A percentile compares a stretch with the other conserved stretches of the same genome.
These are phyloP conservation scores for Olivierus martensii DNA, from an alignment of 1,140 invertebrate species.

Conservation along the genomic window DNA sequence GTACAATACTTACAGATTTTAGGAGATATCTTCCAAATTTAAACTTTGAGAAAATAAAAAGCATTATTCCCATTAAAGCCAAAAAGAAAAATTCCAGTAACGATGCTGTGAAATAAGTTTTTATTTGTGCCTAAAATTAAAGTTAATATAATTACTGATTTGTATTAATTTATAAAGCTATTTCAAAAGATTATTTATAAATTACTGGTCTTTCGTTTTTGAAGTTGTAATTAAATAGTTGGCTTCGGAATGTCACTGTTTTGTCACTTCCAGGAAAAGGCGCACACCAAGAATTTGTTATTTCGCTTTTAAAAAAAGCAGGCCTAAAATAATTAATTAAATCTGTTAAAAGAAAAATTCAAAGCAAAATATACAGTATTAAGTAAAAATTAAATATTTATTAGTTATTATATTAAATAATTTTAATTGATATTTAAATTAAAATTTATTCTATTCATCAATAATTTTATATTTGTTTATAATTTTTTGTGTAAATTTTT, in stretches of 20 bases:
- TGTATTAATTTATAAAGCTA: background rate
- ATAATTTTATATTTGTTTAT: no score
- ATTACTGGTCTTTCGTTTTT: constrained; percentile 49
- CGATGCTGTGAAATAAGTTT: constrained; percentile 19
- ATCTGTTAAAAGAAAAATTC: no score
- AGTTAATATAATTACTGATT: no score
- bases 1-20: constrained; percentile 42
- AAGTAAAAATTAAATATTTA: no score
- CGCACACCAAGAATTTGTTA: constrained; percentile 49
- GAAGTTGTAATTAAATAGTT: constrained; percentile 51
- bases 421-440: no score
- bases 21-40: constrained; percentile 46
- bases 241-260: constrained; percentile 57
- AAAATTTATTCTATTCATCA: no score
- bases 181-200: background rate
- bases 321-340: constrained; percentile 33
- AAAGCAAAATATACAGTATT: no score
- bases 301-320: constrained; percentile 43
- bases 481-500: no score
- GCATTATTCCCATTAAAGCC: constrained; percentile 42
- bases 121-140: constrained; percentile 32
- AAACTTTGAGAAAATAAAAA: constrained; percentile 49
- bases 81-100: constrained; percentile 33
- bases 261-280: constrained; percentile 67
- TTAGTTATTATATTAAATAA: no score